Base-by-base conservation (phyloP, 1,140 invertebrate genomes). In the Tetranychus cinnabarinus region DNA sequence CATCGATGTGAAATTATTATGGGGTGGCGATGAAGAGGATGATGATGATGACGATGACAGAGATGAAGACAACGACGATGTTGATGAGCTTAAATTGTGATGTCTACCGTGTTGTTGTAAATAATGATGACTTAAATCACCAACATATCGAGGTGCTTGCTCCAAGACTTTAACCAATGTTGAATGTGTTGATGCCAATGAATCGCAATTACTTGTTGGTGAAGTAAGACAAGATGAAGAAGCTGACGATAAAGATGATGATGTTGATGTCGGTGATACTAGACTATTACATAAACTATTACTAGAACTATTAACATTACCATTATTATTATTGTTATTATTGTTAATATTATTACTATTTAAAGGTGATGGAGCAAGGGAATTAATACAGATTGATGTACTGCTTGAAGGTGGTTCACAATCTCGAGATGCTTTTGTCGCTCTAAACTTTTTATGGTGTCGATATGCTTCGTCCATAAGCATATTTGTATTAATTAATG, bases 381-480 rank as follows among this genome's bases (percentile, higher is more conserved):
- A 45, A 52, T 58, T 42, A 56, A 45, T n/a, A 61, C 60, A 48
- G 46, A 65, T 63, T 47, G 64, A 42, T 57, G 64, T 58, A 47
- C 46, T 52, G 50, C 50, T 52, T 23, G 61, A 52, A 46, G 63
- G 63, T 42, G 64, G 56, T 12, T 62, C 34, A 67, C 62, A 35
- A 12, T 61, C 54, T 83, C 60, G 58, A 42, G 39, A 42, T 5
- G 39, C 10, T 60, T 5, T 85, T 74, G 68, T 65, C n/a, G 67
- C 67, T 3, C 88, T 79, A 78, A 92, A 91, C 71, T 92, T 92
- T 72, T 92, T 92, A 76, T 92, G 88, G 54, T 87, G 86, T 68
- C 89, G 87, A 75, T 91, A 91, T 1, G 87, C 87, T 72, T 90
- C 87, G 70, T 90, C 87, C 86, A 91, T 90, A 47, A 91, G 72